A percentile compares a stretch with the other conserved stretches of the same genome.
These are phyloP conservation scores for Diplolepis rosae DNA, from an alignment of 2,888 invertebrate species.

Conservation along the genomic window DNA sequence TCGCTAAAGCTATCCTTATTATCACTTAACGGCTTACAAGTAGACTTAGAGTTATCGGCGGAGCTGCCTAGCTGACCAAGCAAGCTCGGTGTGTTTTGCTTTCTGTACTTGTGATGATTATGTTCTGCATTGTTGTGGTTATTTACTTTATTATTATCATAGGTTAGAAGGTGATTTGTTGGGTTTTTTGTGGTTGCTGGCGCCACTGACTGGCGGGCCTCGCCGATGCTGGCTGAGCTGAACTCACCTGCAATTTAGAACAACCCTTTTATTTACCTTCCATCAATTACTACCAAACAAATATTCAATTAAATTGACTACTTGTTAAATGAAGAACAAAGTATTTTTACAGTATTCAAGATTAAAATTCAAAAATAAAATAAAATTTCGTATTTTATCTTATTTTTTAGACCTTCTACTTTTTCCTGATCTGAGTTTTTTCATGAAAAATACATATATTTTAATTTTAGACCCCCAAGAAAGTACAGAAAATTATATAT, in stretches of 20 bases:
- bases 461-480: too few species aligned
- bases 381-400: too few species aligned
- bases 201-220: slow-evolving; percentile 72
- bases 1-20: slow-evolving; percentile 74
- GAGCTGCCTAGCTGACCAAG: slow-evolving; percentile 70
- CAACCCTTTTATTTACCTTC: slow-evolving; percentile 7
- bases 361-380: too few species aligned
- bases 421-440: too few species aligned
- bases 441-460: too few species aligned
- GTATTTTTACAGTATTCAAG: too few species aligned
- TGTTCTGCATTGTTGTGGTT: slow-evolving; percentile 72
- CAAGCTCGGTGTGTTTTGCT: slow-evolving; percentile 68
- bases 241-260: slow-evolving; percentile 67
- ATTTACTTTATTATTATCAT: slow-evolving; percentile 70
- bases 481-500: too few species aligned
- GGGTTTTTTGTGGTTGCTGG: slow-evolving; percentile 71
- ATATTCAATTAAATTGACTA: too few species aligned
- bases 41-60: slow-evolving; percentile 74
- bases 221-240: slow-evolving; percentile 70
- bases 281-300: background rate
- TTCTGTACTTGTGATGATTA: slow-evolving; percentile 73
- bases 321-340: too few species aligned
- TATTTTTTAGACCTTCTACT: too few species aligned
- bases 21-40: slow-evolving; percentile 74
- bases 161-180: slow-evolving; percentile 71